Conservation (phyloP, 2,113 vertebrate species). For the Acrocephalus arundinaceus region DNA sequence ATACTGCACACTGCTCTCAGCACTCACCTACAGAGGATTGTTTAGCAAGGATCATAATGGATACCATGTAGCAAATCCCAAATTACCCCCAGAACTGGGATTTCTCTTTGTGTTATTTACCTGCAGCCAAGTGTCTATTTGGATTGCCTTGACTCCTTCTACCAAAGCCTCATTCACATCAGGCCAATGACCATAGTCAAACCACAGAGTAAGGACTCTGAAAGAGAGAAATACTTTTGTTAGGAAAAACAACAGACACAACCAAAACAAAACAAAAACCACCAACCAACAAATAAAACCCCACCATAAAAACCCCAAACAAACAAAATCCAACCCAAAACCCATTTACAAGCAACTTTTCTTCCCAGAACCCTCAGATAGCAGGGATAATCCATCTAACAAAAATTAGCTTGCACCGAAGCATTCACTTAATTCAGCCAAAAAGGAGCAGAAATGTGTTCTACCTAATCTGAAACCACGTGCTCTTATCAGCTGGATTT, state of each 20-base stretch:
- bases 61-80: background rate
- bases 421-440: background rate
- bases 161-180: constrained; percentile 97
- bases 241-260: background rate
- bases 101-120: constrained; percentile 64
- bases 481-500: background rate
- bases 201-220: constrained; percentile 98
- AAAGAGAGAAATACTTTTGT: background rate
- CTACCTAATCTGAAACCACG: background rate
- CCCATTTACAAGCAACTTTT: background rate
- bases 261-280: background rate
- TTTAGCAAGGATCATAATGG: background rate
- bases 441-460: background rate
- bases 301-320: background rate
- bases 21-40: background rate
- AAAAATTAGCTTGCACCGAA: background rate
- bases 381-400: background rate
- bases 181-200: constrained; percentile 98
- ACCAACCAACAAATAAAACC: background rate
- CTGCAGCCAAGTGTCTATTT: constrained; percentile 99
- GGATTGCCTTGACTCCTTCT: constrained; percentile 98
- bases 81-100: background rate
- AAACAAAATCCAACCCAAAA: background rate
- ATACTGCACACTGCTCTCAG: background rate
- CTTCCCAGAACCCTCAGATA: background rate